A percentile compares a stretch with the other conserved stretches of the same genome.
phyloP scores from a whole-genome alignment of 2,797 vertebrate genomes.

The Cryptoblepharus egeriae region DNA sequence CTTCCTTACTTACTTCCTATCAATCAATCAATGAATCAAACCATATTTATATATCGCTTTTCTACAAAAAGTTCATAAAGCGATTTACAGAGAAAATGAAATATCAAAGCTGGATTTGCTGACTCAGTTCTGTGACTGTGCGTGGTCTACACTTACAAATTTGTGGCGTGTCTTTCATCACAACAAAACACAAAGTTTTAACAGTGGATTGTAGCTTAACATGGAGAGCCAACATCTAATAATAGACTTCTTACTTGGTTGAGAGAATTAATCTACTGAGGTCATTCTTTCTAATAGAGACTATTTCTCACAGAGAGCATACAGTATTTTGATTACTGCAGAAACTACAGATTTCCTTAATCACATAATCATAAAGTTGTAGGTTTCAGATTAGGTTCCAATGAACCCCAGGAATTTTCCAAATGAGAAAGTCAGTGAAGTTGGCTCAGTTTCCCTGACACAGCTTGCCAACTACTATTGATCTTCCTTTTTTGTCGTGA shows the following conservation, averaged over 20 bases:
- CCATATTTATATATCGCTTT: too few relatives aligned
- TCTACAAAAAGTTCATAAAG: too few relatives aligned
- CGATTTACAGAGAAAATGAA: too few relatives aligned
- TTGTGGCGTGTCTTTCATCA: not conserved
- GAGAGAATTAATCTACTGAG: not conserved
- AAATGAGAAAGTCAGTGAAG: too few relatives aligned
- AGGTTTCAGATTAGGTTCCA: not conserved
- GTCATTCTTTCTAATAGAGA: not conserved
- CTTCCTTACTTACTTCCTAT: too few relatives aligned
- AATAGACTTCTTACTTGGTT: not conserved
- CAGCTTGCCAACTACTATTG: not conserved
- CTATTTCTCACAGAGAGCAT: not conserved
- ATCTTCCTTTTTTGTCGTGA: not conserved
- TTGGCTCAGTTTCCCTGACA: not conserved
- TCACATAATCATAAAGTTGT: not conserved
- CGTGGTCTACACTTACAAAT: not conserved
- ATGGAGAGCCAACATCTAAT: not conserved
- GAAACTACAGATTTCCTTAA: not conserved
- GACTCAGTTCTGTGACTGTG: not conserved
- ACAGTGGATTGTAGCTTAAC: slow-evolving; percentile 4
- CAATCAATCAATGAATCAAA: too few relatives aligned
- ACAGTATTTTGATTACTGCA: not conserved
- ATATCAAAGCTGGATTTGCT: not conserved
- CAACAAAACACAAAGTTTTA: not conserved
- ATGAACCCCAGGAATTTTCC: not conserved